A percentile compares a stretch with the other conserved stretches of the same genome.
Conservation (phyloP, 1,140 invertebrate species). For the Pseudomyrmex concolor region DNA sequence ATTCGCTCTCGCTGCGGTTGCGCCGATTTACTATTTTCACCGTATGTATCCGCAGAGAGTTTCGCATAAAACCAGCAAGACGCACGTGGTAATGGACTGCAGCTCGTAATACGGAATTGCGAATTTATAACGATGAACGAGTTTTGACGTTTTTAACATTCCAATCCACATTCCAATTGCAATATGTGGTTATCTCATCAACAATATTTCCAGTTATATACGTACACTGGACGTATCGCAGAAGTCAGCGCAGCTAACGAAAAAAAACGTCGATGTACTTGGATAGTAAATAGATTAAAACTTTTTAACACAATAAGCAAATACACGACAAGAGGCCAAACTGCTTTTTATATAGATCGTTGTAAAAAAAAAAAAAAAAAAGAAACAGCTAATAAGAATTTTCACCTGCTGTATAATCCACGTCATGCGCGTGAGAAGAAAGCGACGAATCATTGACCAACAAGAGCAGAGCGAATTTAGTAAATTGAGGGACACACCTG, state of each 20-base stretch:
- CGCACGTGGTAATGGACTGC: constrained; percentile 1
- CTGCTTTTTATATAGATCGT: not conserved
- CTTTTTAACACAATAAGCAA: not conserved
- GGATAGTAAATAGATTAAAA: no score
- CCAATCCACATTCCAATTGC: not conserved
- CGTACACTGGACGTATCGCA: no score
- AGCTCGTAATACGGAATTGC: not conserved
- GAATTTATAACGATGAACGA: constrained; percentile 22
- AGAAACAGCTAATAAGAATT: not conserved
- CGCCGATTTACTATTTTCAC: constrained; percentile 42
- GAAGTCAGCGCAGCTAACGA: no score
- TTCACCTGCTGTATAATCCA: no score
- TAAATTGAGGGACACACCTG: constrained; percentile 45
- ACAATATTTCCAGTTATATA: not conserved
- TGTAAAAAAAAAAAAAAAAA: not conserved
- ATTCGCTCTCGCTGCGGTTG: constrained; percentile 40
- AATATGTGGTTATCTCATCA: not conserved
- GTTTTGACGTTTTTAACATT: constrained; percentile 24
- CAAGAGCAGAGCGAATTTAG: constrained; percentile 17
- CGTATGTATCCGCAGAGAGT: not conserved
- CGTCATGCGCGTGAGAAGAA: not conserved
- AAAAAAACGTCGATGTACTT: no score
- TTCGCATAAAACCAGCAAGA: constrained; percentile 12
- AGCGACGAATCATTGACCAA: constrained; percentile 14
- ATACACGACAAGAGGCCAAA: not conserved